Conservation (phyloP, 2,888 invertebrate species). For the Litoditis marina region DNA sequence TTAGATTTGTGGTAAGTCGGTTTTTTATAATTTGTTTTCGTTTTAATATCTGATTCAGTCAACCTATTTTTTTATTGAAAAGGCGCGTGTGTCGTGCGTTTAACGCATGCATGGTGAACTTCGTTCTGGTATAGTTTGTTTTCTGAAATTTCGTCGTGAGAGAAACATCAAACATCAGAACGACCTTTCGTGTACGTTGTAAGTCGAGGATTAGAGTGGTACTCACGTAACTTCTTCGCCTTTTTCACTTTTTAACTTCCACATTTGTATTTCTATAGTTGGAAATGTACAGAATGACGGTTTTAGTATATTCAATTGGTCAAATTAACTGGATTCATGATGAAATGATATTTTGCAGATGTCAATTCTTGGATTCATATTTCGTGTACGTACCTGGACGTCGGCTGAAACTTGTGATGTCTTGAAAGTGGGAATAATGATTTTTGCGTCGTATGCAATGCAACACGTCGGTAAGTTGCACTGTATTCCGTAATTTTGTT, state of each 20-base stretch:
- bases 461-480: constrained; percentile 91
- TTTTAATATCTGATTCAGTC: background rate
- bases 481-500: constrained; percentile 89
- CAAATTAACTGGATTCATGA: background rate
- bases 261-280: no score
- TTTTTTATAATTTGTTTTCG: no score
- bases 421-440: constrained; percentile 64
- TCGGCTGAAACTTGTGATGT: constrained; percentile 81
- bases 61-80: background rate
- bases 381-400: constrained; percentile 48
- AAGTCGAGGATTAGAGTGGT: no score
- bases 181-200: no score
- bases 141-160: background rate
- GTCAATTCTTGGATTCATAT: constrained; percentile 39
- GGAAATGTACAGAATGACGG: no score
- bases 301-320: background rate
- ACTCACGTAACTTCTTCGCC: no score
- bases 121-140: background rate
- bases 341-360: constrained; percentile 34
- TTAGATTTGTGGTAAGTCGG: constrained; percentile 80
- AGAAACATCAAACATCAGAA: no score
- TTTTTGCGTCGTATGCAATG: constrained; percentile 68
- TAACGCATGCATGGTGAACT: background rate
- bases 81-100: background rate
- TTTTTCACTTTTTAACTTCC: no score